phyloP scores from a whole-genome alignment of 2,888 invertebrate species.

The Lepidocyrtoides sp. region DNA sequence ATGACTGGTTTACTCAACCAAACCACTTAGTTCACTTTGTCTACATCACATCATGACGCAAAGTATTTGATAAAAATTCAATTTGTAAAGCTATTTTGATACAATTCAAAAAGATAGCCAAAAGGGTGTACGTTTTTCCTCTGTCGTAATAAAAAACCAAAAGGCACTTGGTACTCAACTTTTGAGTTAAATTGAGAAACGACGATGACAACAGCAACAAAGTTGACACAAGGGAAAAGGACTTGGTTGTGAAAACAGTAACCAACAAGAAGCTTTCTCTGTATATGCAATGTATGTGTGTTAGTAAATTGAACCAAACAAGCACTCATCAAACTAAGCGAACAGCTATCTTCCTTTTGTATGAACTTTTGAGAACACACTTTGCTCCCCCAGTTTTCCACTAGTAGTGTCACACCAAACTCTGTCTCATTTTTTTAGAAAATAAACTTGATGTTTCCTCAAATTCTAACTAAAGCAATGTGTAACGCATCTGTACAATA shows the following conservation, averaged over 20 bases:
- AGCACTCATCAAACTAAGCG: conserved; percentile 76
- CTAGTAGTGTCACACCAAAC: not conserved
- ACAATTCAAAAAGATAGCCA: conserved; percentile 77
- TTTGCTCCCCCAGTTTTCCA: not conserved
- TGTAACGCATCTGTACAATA: not conserved
- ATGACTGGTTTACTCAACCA: not conserved
- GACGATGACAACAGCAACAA: no score
- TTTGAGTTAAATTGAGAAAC: conserved; percentile 18
- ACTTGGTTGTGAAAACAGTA: conserved; percentile 17
- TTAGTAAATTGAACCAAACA: conserved; percentile 73
- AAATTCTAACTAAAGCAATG: conserved; percentile 5
- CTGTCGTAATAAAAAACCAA: conserved; percentile 13
- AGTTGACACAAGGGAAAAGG: not conserved
- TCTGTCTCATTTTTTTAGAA: not conserved
- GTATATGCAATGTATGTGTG: not conserved
- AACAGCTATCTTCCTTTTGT: conserved; percentile 42
- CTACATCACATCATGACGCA: conserved; percentile 33
- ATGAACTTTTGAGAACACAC: not conserved
- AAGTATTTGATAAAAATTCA: conserved; percentile 78
- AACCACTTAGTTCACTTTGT: not conserved
- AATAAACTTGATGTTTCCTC: not conserved
- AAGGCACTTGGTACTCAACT: conserved; percentile 54
- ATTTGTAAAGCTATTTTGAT: conserved; percentile 81
- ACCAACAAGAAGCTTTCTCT: conserved; percentile 63
- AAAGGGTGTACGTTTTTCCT: conserved; percentile 65